phyloP scores from a whole-genome alignment of 1,140 invertebrate genomes.

The Schmidtea mediterranea region DNA sequence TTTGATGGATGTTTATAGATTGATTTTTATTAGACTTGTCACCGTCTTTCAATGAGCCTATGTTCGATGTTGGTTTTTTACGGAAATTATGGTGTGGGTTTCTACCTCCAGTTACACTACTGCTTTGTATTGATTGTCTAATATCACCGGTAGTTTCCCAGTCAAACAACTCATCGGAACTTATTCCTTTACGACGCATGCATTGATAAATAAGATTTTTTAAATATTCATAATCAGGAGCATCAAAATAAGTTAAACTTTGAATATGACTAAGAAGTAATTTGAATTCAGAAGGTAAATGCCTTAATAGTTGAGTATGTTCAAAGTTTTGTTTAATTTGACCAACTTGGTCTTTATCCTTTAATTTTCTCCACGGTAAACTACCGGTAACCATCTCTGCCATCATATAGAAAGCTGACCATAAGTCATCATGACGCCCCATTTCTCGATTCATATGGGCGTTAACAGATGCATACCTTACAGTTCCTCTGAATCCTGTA shows the following conservation, averaged over 20 bases:
- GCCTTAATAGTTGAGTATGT: conserved; percentile 63
- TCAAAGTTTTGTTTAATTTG: conserved; percentile 53
- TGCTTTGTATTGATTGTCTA: too few species aligned
- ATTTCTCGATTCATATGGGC: conserved; percentile 95
- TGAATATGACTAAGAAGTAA: conserved; percentile 68
- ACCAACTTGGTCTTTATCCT: conserved; percentile 74
- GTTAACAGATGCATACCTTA: conserved; percentile 95
- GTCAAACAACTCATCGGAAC: conserved; percentile 57
- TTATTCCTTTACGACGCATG: conserved; percentile 67
- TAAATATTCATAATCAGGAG: conserved; percentile 50
- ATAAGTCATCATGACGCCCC: conserved; percentile 92
- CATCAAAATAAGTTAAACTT: conserved; percentile 59
- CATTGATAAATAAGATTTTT: conserved; percentile 51
- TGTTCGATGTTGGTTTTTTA: too few species aligned
- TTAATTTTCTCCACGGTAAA: conserved; percentile 93
- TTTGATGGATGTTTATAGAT: too few species aligned
- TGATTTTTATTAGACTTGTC: too few species aligned
- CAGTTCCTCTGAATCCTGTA: conserved; percentile 80
- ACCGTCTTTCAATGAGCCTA: too few species aligned
- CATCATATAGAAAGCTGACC: conserved; percentile 97
- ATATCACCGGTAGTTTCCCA: conserved; percentile 47
- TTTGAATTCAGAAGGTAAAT: conserved; percentile 62
- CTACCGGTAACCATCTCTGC: conserved; percentile 95
- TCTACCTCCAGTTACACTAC: too few species aligned
- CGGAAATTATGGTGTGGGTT: too few species aligned